These are phyloP conservation scores for Cyclophora albipunctata DNA, from an alignment of 2,888 invertebrate genomes.

Conservation along the genomic window DNA sequence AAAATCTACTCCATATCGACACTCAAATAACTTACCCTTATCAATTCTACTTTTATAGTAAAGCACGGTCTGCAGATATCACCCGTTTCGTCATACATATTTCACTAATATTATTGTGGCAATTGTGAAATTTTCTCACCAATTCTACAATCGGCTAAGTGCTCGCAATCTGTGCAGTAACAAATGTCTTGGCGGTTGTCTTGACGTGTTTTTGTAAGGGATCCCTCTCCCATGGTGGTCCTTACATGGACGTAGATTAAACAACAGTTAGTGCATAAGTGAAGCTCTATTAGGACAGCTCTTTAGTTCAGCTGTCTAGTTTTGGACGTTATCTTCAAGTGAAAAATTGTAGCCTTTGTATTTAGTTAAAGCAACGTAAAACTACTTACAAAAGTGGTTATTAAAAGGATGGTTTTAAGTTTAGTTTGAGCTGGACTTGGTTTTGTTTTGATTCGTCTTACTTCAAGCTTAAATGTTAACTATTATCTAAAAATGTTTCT, in stretches of 20 bases:
- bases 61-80: no score
- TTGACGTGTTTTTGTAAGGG: conserved; percentile 51
- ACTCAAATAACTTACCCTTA: no score
- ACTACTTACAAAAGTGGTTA: conserved; percentile 22
- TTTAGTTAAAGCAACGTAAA: conserved; percentile 26
- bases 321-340: conserved; percentile 56
- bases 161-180: conserved; percentile 51
- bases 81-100: no score
- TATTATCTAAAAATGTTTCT: no score
- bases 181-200: conserved; percentile 48
- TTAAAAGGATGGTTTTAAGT: conserved; percentile 1
- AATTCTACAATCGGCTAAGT: conserved; percentile 13
- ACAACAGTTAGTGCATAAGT: conserved; percentile 23
- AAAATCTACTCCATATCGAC: no score
- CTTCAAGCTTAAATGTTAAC: no score
- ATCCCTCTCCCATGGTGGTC: conserved; percentile 61
- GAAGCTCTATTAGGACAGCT: conserved; percentile 63
- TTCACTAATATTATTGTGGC: no score
- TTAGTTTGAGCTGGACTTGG: no score
- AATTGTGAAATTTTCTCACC: not conserved
- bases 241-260: conserved; percentile 20
- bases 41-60: no score
- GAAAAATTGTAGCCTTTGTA: conserved; percentile 67
- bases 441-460: no score
- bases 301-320: conserved; percentile 55